Conservation (phyloP, 2,888 invertebrate genomes). For the Acrobasis repandana region DNA sequence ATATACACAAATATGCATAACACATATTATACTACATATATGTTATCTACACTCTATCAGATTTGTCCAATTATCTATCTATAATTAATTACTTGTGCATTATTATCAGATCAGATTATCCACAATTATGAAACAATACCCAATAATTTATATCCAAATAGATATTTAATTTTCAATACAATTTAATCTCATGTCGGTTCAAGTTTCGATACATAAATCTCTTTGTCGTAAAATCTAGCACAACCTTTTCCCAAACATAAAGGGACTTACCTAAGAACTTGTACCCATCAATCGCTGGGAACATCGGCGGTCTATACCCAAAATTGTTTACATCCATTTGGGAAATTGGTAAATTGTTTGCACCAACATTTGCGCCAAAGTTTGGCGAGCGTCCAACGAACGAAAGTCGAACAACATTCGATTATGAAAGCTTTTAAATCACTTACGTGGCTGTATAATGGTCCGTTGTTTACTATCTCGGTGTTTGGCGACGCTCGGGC, state of each 20-base stretch:
- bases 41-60: too few species aligned
- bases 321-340: conserved; percentile 34
- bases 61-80: too few species aligned
- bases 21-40: too few species aligned
- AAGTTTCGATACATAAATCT: conserved; percentile 15
- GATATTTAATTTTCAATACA: background rate
- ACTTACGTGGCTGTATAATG: conserved; percentile 55
- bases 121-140: background rate
- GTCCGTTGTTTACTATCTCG: conserved; percentile 58
- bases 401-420: conserved; percentile 47
- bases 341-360: conserved; percentile 29
- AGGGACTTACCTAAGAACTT: conserved; percentile 17
- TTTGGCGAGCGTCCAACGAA: conserved; percentile 49
- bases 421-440: conserved; percentile 72
- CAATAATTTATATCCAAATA: background rate
- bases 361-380: conserved; percentile 34
- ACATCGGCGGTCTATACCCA: conserved; percentile 21
- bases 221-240: conserved; percentile 13
- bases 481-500: conserved; percentile 41
- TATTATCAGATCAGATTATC: too few species aligned
- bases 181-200: background rate
- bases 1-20: too few species aligned
- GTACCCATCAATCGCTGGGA: conserved; percentile 29
- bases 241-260: conserved; percentile 13
- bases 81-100: too few species aligned